Base-by-base conservation (phyloP, 2,113 vertebrate species). In the Nipponia nippon region DNA sequence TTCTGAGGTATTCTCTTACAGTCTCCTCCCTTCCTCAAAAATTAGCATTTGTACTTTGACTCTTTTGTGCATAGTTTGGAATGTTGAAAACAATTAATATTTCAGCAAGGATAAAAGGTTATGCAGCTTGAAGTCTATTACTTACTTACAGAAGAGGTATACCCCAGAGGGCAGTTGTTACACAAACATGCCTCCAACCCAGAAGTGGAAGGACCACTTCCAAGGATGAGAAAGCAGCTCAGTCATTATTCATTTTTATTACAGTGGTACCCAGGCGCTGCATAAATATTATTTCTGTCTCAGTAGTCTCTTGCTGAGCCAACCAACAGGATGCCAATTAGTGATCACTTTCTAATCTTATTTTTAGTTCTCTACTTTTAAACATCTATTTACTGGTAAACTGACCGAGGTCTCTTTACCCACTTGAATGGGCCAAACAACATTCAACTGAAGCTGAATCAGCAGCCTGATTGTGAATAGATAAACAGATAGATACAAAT, bases 21-120 rank as follows among this genome's bases (percentile, higher is more conserved):
- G 36, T 10, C 34, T 66, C 62, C 88, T 77, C 79, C 44, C 83
- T 49, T 44, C 52, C 49, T 38, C 81, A 62, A 65, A 77, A 85
- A 83, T 70, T 15, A 76, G 36, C 75, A 92, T 63, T 76, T 86
- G 62, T 65, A 50, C 70, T 77, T 84, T 15, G 77, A 53, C 26
- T 77, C 58, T 65, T 94, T 34, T 63, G 71, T 82, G 86, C 58
- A 4, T 16, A 32, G 56, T 30, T 46, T 38, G 53, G 53, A 70
- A 87, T 58, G 58, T 10, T 89, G 69, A 16, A 69, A 62, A 71
- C 40, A 83, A 94, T 92, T 16, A 90, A 84, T 93, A 89, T 95
- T 95, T 94, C 71, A 97, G 84, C 53, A 44, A 79, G 91, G 89
- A 94, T 87, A 73, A 95, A 93, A 93, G 81, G 78, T 34, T 89